Conservation (phyloP, 2,113 vertebrate species). For the Tachysurus vachellii region DNA sequence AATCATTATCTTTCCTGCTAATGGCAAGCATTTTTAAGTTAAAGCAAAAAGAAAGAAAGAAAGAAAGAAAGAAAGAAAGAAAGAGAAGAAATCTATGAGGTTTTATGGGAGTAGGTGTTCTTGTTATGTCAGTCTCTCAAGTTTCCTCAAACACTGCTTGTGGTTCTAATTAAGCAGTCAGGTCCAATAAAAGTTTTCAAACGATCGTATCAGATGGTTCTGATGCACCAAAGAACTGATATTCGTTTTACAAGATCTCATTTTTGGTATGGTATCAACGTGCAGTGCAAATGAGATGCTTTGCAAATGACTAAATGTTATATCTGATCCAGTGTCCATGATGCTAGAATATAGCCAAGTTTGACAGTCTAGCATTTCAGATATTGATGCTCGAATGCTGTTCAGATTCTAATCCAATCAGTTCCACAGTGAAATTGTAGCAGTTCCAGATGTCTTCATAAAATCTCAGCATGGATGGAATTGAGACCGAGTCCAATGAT, state of each 20-base stretch:
- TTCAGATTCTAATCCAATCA: constrained; percentile 31
- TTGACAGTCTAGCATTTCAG: constrained; percentile 16
- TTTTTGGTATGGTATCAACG: not conserved
- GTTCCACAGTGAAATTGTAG: constrained; percentile 35
- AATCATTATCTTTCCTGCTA: constrained; percentile 25
- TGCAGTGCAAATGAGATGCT: constrained; percentile 12
- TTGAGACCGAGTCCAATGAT: constrained; percentile 19
- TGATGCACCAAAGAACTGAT: not conserved
- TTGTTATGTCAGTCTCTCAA: constrained; percentile 6
- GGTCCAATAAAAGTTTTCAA: constrained; percentile 14
- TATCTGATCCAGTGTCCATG: constrained; percentile 14
- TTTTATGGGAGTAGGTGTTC: constrained; percentile 20
- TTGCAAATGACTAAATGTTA: constrained; percentile 12
- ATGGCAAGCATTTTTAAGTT: constrained; percentile 18
- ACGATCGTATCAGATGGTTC: constrained; percentile 14
- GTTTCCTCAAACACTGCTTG: constrained; percentile 33
- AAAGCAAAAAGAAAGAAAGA: not conserved
- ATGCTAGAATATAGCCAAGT: not conserved
- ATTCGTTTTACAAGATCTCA: not conserved
- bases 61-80: not conserved
- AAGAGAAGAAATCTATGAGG: not conserved
- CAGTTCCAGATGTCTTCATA: constrained; percentile 41
- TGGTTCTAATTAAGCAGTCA: constrained; percentile 54
- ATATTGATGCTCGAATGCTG: not conserved
- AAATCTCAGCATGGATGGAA: constrained; percentile 8